Base-by-base conservation (phyloP, 2,888 invertebrate species). In the Xylota segnis region DNA sequence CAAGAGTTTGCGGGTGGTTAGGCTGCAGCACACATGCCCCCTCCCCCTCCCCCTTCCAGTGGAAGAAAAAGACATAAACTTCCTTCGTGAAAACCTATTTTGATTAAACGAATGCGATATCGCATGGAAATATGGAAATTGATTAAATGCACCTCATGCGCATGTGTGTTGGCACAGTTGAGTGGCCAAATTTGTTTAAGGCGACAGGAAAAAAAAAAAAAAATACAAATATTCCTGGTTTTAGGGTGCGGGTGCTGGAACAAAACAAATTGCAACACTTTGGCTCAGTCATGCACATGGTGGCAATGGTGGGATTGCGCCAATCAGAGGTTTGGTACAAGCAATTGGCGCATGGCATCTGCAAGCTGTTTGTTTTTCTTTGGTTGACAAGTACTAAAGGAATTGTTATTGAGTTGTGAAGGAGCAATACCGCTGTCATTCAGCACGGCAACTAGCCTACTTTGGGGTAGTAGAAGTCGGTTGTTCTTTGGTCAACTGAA, bases 121-220 rank as follows among this genome's bases (percentile, higher is more conserved):
- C 76, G 68, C 61, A 61, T 82, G 82, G 72, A 86, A 86, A 82
- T 86, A 86, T 86, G 82, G 86, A 86, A 86, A 86, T 86, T 82
- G 82, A 86, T 86, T 86, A 77, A 77, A 81, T 75, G 58, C 65
- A 4, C 12, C 45, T 12, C 40, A 58, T 77, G 66, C 34, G 50
- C 58, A 43, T 70, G 54, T 23, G n/a, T 32, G 47, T 16, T 7
- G 50, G 16, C 16, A 18, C 14, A 52, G 66, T 47, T 34, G 50
- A 32, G 32, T 50, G 63, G 56, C 71, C 66, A 76, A 71, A 76
- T 77, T 77, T 83, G 72, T 61, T 83, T 56, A 58, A 66, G 14
- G 14, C 43, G 56, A 52, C 40, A 29, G 40, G n/a, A 40, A 27
- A 63, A 52, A 27, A 65, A 52, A 34, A 40, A 18, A 47, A 29